Evolutionary conservation across 2,113 vertebrate species (phyloP).

Genomic region (Cochlearius cochlearius): DNA sequence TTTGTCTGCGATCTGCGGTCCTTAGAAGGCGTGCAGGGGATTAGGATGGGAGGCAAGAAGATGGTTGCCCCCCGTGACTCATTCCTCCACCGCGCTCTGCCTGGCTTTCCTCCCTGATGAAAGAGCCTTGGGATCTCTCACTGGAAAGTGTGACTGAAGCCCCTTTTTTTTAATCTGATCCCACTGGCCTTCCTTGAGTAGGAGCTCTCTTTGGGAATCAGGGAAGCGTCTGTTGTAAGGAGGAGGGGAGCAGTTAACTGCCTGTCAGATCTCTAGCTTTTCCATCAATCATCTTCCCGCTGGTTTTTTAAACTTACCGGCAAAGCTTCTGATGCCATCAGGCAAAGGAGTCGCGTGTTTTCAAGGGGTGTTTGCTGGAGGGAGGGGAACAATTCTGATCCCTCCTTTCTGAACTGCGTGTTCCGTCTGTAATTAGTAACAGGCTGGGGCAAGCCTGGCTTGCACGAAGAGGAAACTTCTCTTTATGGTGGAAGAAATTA

Average conservation of each 20-base stretch:
- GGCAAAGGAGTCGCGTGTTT: neutral
- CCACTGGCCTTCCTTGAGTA: neutral
- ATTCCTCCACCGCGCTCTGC: neutral
- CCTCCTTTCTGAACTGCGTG: constrained; percentile 63
- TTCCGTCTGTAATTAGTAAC: constrained; percentile 72
- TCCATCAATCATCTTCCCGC: neutral
- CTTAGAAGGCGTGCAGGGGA: neutral
- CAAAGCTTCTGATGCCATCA: neutral
- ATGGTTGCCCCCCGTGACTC: neutral
- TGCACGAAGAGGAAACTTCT: neutral
- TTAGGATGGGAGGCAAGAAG: neutral
- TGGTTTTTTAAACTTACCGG: neutral
- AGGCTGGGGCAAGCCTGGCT: constrained; percentile 70
- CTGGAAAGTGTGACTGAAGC: neutral
- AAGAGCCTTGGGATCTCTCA: neutral
- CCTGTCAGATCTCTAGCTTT: neutral
- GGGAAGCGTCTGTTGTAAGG: neutral
- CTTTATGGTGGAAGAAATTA: constrained; percentile 20
- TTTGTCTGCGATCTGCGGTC: neutral
- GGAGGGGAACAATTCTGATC: constrained; percentile 43
- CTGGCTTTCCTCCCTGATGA: neutral
- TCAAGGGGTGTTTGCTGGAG: constrained; percentile 14
- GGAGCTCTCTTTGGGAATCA: neutral
- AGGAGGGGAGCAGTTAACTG: neutral
- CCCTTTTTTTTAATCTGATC: neutral